These are phyloP conservation scores for Tetanocera ferruginea DNA, from an alignment of 2,888 invertebrate species.

Conservation along the genomic window DNA sequence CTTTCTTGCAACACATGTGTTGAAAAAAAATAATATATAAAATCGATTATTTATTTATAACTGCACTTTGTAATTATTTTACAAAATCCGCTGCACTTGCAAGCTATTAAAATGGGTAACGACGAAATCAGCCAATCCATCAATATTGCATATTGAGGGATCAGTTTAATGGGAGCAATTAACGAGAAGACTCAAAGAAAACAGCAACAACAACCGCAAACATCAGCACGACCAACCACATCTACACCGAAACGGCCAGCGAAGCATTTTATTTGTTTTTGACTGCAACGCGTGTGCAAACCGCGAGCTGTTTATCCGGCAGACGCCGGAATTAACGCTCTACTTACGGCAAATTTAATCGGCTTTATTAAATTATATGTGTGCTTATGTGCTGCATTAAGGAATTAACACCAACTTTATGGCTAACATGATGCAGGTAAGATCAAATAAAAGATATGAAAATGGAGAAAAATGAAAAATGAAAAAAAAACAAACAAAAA, in stretches of 20 bases:
- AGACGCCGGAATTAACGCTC: slow-evolving; percentile 29
- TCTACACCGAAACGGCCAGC: not conserved
- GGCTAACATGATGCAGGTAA: not conserved
- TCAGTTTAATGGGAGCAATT: too few species aligned
- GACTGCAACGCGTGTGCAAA: not conserved
- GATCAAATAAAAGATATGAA: not conserved
- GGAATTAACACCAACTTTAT: slow-evolving; percentile 24
- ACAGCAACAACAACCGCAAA: too few species aligned
- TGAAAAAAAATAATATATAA: too few species aligned
- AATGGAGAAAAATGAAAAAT: not conserved
- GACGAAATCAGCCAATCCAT: too few species aligned
- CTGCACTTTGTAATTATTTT: too few species aligned
- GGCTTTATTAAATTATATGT: slow-evolving; percentile 25
- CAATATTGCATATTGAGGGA: too few species aligned
- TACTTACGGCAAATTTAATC: slow-evolving; percentile 26
- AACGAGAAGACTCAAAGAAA: too few species aligned
- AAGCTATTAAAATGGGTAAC: too few species aligned
- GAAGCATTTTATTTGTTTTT: slow-evolving; percentile 21
- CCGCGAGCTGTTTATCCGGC: not conserved
- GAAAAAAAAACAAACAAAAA: not conserved
- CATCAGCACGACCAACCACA: too few species aligned
- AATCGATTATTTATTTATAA: too few species aligned
- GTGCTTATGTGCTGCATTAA: not conserved
- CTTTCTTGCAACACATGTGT: too few species aligned
- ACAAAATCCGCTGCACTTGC: too few species aligned